Evolutionary conservation across 1,140 invertebrate genomes (phyloP).

Genomic region (Ditylenchus dipsaci): DNA sequence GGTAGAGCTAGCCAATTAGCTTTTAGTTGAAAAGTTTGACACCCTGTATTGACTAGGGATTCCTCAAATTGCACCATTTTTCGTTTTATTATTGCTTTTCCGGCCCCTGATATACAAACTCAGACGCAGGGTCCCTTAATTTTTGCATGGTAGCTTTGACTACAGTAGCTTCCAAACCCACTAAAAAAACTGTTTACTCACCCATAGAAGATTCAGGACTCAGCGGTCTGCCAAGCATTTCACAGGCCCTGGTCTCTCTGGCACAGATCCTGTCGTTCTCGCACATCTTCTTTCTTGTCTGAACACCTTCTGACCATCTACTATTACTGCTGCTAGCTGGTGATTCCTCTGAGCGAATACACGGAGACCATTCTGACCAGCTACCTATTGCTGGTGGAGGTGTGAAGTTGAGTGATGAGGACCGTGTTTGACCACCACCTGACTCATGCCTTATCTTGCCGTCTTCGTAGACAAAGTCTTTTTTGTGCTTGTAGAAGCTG

Average conservation of each 20-base stretch:
- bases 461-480: neutral
- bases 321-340: conserved; percentile 5
- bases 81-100: no score
- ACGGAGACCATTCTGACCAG: conserved; percentile 36
- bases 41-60: no score
- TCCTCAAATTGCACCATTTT: no score
- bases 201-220: conserved; percentile 19
- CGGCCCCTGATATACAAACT: no score
- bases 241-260: conserved; percentile 8
- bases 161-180: no score
- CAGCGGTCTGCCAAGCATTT: conserved; percentile 12
- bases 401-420: neutral
- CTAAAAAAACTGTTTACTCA: neutral
- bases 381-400: no score
- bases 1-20: no score
- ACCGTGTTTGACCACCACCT: conserved; percentile 18
- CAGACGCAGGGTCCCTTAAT: no score
- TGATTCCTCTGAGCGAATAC: neutral
- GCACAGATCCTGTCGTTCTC: conserved; percentile 29
- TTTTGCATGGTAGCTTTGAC: no score
- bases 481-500: neutral
- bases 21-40: no score
- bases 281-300: conserved; percentile 25
- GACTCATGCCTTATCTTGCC: conserved; percentile 2
- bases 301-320: conserved; percentile 2